These are phyloP conservation scores for Lissocephala sabroskyi DNA, from an alignment of 2,888 invertebrate species.

Conservation along the genomic window DNA sequence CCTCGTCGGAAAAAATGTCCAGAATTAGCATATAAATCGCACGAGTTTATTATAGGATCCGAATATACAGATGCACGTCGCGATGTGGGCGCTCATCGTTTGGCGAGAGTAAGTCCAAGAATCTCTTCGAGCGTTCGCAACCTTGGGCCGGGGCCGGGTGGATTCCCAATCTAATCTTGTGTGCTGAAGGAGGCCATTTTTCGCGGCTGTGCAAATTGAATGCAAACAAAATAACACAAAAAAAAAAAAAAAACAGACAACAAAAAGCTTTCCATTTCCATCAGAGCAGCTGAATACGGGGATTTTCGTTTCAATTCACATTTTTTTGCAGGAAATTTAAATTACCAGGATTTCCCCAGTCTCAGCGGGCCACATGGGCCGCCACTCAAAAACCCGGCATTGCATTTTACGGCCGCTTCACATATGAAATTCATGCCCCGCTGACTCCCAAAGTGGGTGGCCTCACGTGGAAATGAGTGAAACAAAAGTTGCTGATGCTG, in stretches of 20 bases:
- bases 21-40: constrained; percentile 88
- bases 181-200: too few species aligned
- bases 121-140: too few species aligned
- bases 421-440: constrained; percentile 38
- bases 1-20: constrained; percentile 92
- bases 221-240: background rate
- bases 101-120: constrained; percentile 69
- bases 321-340: too few species aligned
- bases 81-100: constrained; percentile 71
- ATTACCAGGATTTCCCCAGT: too few species aligned
- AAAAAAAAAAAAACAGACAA: background rate
- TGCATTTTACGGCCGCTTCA: too few species aligned
- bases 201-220: constrained; percentile 7
- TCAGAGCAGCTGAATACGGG: too few species aligned
- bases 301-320: too few species aligned
- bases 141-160: too few species aligned
- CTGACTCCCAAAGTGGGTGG: constrained; percentile 33
- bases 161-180: too few species aligned
- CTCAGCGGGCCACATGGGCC: too few species aligned
- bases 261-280: too few species aligned
- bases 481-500: constrained; percentile 13
- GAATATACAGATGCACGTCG: constrained; percentile 76
- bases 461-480: constrained; percentile 6
- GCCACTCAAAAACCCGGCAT: too few species aligned
- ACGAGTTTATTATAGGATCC: constrained; percentile 80